Evolutionary conservation across 2,113 vertebrate genomes (phyloP).

Genomic region (Tor tambroides): DNA sequence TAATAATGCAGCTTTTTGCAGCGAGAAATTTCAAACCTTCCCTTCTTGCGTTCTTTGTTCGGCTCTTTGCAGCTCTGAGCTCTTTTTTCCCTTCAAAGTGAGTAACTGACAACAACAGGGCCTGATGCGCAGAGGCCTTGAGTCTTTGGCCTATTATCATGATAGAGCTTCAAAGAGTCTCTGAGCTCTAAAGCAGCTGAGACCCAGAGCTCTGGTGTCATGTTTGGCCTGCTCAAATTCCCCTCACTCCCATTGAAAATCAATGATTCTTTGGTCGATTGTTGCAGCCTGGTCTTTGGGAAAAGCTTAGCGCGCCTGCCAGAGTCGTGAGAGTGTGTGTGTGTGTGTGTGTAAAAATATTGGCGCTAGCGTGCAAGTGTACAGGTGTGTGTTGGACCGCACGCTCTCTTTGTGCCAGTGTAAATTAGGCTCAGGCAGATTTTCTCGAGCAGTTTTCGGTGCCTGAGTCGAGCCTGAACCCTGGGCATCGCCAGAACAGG

Average conservation of each 20-base stretch:
- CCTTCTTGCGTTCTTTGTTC: conserved; percentile 30
- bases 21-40: conserved; percentile 26
- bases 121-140: conserved; percentile 62
- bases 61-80: conserved; percentile 50
- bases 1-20: neutral
- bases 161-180: conserved; percentile 67
- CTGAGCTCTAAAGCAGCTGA: conserved; percentile 66
- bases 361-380: conserved; percentile 48
- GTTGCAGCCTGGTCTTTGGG: conserved; percentile 71
- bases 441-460: conserved; percentile 56
- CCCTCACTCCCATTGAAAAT: conserved; percentile 66
- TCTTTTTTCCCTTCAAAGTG: conserved; percentile 62
- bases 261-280: conserved; percentile 73
- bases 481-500: conserved; percentile 73
- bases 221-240: conserved; percentile 62
- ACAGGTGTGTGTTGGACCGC: conserved; percentile 58
- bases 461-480: conserved; percentile 69
- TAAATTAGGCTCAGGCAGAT: conserved; percentile 77
- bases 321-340: neutral
- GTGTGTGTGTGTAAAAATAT: conserved; percentile 19
- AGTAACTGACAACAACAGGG: conserved; percentile 68
- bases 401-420: conserved; percentile 65
- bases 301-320: conserved; percentile 58
- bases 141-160: conserved; percentile 60
- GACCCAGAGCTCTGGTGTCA: conserved; percentile 62